These are phyloP conservation scores for Ectropis crepuscularia DNA, from an alignment of 2,888 invertebrate species.

Conservation along the genomic window DNA sequence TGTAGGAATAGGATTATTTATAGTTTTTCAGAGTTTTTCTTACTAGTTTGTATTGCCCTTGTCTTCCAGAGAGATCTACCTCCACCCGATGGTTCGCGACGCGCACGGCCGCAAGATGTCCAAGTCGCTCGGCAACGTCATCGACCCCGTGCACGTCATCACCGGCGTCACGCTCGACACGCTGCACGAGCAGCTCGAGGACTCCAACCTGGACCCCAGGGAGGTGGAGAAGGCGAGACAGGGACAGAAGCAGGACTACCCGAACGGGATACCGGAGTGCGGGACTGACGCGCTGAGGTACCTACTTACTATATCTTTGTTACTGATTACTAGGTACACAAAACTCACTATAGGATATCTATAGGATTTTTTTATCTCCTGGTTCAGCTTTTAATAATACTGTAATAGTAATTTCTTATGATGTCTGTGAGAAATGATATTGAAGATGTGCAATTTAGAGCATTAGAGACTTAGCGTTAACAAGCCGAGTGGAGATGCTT, in stretches of 20 bases:
- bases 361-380: too few species aligned
- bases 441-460: too few species aligned
- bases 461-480: too few species aligned
- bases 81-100: slow-evolving; percentile 99
- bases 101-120: slow-evolving; percentile 99
- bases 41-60: slow-evolving; percentile 2
- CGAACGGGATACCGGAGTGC: slow-evolving; percentile 97
- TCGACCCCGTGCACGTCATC: slow-evolving; percentile 98
- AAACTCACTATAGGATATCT: too few species aligned
- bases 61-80: slow-evolving; percentile 90
- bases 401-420: too few species aligned
- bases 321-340: neutral
- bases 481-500: too few species aligned
- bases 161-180: slow-evolving; percentile 92
- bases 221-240: slow-evolving; percentile 91
- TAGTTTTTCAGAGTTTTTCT: too few species aligned
- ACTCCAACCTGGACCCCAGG: slow-evolving; percentile 93
- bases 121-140: slow-evolving; percentile 98
- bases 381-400: too few species aligned
- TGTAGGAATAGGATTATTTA: too few species aligned
- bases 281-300: slow-evolving; percentile 96
- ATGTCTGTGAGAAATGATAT: too few species aligned
- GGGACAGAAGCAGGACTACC: slow-evolving; percentile 92
- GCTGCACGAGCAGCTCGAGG: slow-evolving; percentile 89
- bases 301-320: neutral